Evolutionary conservation across 1,140 invertebrate genomes (phyloP).

Genomic region (Apolygus lucorum): DNA sequence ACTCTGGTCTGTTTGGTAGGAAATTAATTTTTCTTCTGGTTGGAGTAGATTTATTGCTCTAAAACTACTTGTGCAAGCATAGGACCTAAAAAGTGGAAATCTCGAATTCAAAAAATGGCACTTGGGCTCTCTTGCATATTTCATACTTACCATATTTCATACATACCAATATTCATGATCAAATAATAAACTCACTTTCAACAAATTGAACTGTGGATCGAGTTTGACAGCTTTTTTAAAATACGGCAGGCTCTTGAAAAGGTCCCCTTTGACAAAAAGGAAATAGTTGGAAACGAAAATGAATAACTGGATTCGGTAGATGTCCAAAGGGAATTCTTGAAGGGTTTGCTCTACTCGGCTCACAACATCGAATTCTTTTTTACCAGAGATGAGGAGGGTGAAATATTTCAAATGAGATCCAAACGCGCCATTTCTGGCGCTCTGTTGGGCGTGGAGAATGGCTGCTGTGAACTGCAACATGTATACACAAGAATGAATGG

Average conservation of each 20-base stretch:
- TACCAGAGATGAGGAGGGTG: not conserved
- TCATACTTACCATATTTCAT: too few species aligned
- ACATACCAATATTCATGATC: not conserved
- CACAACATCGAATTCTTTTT: not conserved
- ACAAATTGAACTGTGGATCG: not conserved
- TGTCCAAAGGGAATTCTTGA: not conserved
- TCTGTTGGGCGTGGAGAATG: not conserved
- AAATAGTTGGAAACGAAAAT: not conserved
- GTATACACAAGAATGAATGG: too few species aligned
- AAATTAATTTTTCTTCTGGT: too few species aligned
- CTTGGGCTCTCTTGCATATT: too few species aligned
- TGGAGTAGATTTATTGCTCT: too few species aligned
- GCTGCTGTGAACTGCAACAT: not conserved
- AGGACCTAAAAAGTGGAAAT: too few species aligned
- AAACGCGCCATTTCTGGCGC: not conserved
- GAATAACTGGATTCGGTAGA: not conserved
- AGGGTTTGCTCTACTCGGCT: not conserved
- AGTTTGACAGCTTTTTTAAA: not conserved
- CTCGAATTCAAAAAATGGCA: too few species aligned
- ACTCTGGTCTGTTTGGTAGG: too few species aligned
- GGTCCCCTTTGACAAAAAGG: not conserved
- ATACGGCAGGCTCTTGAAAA: not conserved
- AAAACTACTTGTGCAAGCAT: too few species aligned
- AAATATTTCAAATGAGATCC: not conserved
- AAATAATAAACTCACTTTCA: not conserved